Evolutionary conservation across 2,113 vertebrate species (phyloP).

Genomic region (Hirundichthys speculiger): DNA sequence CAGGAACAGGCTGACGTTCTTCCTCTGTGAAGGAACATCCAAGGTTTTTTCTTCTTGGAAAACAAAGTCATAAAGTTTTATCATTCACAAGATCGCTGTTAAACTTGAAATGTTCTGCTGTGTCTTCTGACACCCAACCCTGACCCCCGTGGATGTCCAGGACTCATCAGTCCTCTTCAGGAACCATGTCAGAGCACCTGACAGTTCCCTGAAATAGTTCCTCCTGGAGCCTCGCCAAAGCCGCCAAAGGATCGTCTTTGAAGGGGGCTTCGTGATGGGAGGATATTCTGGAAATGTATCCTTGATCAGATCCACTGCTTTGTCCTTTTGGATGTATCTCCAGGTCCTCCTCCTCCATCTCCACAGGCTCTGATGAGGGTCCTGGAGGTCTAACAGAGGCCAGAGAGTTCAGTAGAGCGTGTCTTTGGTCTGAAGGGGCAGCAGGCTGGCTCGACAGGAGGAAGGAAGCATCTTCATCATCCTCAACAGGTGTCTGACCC

Average conservation of each 20-base stretch:
- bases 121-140: too few relatives aligned
- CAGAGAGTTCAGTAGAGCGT: constrained; percentile 57
- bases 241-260: constrained; percentile 70
- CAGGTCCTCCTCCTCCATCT: constrained; percentile 55
- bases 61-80: too few relatives aligned
- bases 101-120: too few relatives aligned
- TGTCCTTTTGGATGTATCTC: constrained; percentile 73
- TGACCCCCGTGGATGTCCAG: too few relatives aligned
- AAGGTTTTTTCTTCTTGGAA: too few relatives aligned
- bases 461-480: constrained; percentile 36
- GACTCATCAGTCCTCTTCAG: too few relatives aligned
- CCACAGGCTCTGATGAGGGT: constrained; percentile 29
- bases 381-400: constrained; percentile 19
- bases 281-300: constrained; percentile 87
- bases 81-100: too few relatives aligned
- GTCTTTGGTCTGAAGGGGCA: constrained; percentile 38
- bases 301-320: constrained; percentile 89
- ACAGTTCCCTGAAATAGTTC: constrained; percentile 77
- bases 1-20: too few relatives aligned
- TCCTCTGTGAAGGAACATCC: too few relatives aligned
- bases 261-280: constrained; percentile 63
- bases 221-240: constrained; percentile 83
- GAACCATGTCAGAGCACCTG: background rate
- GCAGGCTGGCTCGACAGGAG: constrained; percentile 5
- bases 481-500: constrained; percentile 20